Percentiles rank a stretch among this genome's conserved stretches.
Evolutionary conservation across 2,113 vertebrate species (phyloP).

Genomic region (Octodon degus): DNA sequence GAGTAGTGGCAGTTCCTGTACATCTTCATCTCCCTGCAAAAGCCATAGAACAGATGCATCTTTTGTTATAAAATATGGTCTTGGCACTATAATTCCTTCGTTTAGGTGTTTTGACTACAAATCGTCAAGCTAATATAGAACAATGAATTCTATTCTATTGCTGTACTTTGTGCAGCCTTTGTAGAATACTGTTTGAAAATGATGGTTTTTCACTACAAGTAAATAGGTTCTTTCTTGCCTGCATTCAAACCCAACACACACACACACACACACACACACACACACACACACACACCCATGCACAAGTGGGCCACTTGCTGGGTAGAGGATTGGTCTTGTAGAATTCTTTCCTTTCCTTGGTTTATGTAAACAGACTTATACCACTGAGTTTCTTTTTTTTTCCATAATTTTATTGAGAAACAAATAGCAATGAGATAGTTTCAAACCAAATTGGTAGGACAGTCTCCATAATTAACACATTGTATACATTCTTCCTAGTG

Average conservation of each 20-base stretch:
- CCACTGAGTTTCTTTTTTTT: conserved; percentile 73
- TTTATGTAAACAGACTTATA: conserved; percentile 76
- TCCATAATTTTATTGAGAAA: no score
- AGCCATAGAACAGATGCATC: conserved; percentile 69
- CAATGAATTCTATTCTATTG: conserved; percentile 75
- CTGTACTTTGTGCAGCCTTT: conserved; percentile 64
- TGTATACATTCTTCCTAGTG: no score
- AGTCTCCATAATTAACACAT: no score
- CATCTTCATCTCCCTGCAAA: background rate
- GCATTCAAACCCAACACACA: background rate
- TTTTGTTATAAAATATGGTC: conserved; percentile 77
- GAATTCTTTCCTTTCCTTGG: conserved; percentile 80
- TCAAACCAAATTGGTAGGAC: no score
- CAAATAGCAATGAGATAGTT: no score
- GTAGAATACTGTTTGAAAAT: conserved; percentile 77
- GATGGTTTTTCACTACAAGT: conserved; percentile 57
- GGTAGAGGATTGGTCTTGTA: conserved; percentile 53
- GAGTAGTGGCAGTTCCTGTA: background rate
- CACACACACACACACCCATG: no score
- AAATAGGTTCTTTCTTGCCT: conserved; percentile 55
- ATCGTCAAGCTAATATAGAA: conserved; percentile 76
- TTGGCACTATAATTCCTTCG: conserved; percentile 67
- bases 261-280: no score
- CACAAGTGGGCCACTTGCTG: background rate
- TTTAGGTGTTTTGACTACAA: conserved; percentile 80